Evolutionary conservation across 1,140 invertebrate genomes (phyloP).

Genomic region (Psix sp.): DNA sequence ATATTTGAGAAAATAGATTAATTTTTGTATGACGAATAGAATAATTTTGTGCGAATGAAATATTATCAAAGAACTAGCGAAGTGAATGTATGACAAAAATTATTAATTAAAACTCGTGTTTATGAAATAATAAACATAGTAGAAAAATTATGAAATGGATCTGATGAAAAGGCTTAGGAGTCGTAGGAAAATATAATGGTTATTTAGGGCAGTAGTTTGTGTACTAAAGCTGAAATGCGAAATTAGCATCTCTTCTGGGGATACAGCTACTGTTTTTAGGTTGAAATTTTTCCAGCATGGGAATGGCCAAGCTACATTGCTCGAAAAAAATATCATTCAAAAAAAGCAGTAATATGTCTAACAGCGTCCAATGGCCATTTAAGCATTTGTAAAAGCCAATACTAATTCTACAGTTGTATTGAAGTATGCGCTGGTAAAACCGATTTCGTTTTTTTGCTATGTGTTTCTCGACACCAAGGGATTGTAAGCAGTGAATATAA

Average conservation of each 20-base stretch:
- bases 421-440: no score
- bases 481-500: neutral
- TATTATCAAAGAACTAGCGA: no score
- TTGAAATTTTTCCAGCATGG: neutral
- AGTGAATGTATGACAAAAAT: no score
- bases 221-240: conserved; percentile 1
- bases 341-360: neutral
- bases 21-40: no score
- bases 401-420: no score
- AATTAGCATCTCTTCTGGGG: conserved; percentile 1
- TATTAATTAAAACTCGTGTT: no score
- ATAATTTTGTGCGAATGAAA: no score
- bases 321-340: conserved; percentile 1
- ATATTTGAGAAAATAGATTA: no score
- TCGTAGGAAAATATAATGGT: neutral
- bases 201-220: neutral
- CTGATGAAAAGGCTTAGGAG: neutral
- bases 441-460: neutral
- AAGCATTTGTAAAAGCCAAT: neutral
- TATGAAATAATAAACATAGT: neutral
- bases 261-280: conserved; percentile 1
- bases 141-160: neutral
- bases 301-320: neutral
- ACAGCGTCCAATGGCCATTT: neutral
- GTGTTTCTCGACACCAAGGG: neutral